Percentiles rank a stretch among this genome's conserved stretches.
These are phyloP conservation scores for Erythrolamprus reginae DNA, from an alignment of 2,113 vertebrate genomes.

Conservation along the genomic window DNA sequence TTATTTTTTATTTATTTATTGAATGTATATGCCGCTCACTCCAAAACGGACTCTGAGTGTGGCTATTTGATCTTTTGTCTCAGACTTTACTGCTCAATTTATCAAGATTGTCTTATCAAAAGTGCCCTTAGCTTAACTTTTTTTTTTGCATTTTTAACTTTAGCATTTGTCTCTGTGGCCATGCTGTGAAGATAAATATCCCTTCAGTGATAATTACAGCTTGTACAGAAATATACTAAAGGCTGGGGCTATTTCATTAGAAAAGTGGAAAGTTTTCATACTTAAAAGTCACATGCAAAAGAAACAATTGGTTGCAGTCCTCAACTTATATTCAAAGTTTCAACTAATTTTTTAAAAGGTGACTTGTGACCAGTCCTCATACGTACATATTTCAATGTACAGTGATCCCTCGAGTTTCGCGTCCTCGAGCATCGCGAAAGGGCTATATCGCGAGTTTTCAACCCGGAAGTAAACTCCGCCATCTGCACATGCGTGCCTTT, in stretches of 20 bases:
- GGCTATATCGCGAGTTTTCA: no score
- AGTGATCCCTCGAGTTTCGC: no score
- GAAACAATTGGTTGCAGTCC: background rate
- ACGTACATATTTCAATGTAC: no score
- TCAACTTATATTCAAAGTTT: no score
- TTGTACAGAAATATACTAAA: constrained; percentile 52
- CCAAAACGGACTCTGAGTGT: no score
- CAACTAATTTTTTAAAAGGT: no score
- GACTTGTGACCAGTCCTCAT: no score
- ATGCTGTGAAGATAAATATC: constrained; percentile 69
- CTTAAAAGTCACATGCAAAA: constrained; percentile 30
- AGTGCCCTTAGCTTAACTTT: constrained; percentile 59
- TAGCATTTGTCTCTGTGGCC: constrained; percentile 70
- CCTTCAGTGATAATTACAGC: constrained; percentile 66
- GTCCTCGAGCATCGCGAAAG: no score
- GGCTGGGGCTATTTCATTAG: constrained; percentile 43
- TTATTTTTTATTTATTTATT: constrained; percentile 27
- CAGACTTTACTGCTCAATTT: constrained; percentile 11
- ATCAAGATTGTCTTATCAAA: constrained; percentile 53
- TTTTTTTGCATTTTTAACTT: constrained; percentile 73
- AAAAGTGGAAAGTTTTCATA: constrained; percentile 44
- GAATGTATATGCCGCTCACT: no score
- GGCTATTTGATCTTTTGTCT: no score
- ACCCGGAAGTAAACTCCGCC: no score
- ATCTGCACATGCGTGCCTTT: no score